These are phyloP conservation scores for Punctoribates punctum DNA, from an alignment of 2,888 invertebrate genomes.

Conservation along the genomic window DNA sequence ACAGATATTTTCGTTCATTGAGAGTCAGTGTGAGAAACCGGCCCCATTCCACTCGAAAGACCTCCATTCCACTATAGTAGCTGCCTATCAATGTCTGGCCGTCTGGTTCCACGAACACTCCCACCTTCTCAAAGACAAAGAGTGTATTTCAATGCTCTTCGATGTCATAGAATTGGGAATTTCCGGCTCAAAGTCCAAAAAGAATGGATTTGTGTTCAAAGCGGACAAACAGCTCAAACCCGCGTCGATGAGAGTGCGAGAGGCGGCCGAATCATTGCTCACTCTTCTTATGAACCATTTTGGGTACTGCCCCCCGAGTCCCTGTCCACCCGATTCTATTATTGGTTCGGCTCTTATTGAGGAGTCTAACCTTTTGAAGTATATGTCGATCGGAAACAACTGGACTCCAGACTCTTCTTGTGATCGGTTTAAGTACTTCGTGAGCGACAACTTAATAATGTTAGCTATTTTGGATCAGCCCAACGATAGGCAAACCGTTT, in stretches of 20 bases:
- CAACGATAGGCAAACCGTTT: constrained; percentile 35
- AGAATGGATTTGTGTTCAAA: constrained; percentile 62
- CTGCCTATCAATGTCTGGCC: constrained; percentile 58
- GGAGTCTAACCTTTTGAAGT: constrained; percentile 74
- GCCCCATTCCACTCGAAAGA: constrained; percentile 87
- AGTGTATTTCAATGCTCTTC: constrained; percentile 84
- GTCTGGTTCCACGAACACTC: constrained; percentile 91
- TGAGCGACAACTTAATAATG: constrained; percentile 82
- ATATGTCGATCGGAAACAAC: constrained; percentile 60
- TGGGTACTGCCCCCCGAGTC: constrained; percentile 71
- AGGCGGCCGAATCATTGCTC: constrained; percentile 81
- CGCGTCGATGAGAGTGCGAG: constrained; percentile 93
- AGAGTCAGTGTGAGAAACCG: constrained; percentile 88
- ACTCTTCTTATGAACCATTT: constrained; percentile 44
- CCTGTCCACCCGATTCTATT: constrained; percentile 75
- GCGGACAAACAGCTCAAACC: constrained; percentile 94
- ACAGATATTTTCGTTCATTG: constrained; percentile 97
- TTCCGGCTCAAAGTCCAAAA: constrained; percentile 78
- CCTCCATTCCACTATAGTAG: constrained; percentile 86
- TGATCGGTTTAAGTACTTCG: constrained; percentile 72
- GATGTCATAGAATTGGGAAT: constrained; percentile 97
- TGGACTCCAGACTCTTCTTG: constrained; percentile 62
- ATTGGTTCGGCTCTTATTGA: constrained; percentile 72
- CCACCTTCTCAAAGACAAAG: constrained; percentile 80
- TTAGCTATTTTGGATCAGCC: constrained; percentile 75